Conservation (phyloP, 1,140 invertebrate genomes). For the Camponotus vicinus region DNA sequence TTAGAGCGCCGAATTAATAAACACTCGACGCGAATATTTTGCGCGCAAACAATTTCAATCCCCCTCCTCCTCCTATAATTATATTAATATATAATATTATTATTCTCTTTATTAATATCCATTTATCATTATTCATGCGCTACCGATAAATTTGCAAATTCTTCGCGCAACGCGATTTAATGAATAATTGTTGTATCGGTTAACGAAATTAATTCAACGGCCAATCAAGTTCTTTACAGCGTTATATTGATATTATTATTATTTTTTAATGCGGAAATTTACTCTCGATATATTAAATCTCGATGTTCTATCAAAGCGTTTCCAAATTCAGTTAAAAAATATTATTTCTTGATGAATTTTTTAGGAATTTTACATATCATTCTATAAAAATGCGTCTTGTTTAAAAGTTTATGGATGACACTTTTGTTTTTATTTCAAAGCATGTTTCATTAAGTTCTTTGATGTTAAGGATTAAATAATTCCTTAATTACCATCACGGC, state of each 20-base stretch:
- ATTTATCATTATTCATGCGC: slow-evolving; percentile 40
- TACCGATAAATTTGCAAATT: slow-evolving; percentile 33
- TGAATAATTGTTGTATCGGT: slow-evolving; percentile 35
- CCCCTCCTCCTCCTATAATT: slow-evolving; percentile 4
- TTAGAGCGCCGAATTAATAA: slow-evolving; percentile 22
- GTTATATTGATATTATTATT: not conserved
- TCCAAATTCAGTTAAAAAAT: not conserved
- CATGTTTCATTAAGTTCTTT: not conserved
- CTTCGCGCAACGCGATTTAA: slow-evolving; percentile 26
- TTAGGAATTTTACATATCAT: not conserved
- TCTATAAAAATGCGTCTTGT: not conserved
- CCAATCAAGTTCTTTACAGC: slow-evolving; percentile 3
- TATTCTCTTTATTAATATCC: slow-evolving; percentile 28
- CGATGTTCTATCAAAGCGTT: not conserved
- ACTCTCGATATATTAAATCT: not conserved
- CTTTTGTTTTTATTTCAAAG: not conserved
- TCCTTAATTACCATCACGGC: slow-evolving; percentile 23
- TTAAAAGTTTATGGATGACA: not conserved
- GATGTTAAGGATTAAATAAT: slow-evolving; percentile 39
- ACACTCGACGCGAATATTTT: slow-evolving; percentile 3
- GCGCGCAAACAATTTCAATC: not conserved
- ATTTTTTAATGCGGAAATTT: not conserved
- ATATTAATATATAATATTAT: slow-evolving; percentile 39
- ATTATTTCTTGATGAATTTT: not conserved
- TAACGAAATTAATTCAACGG: slow-evolving; percentile 40